Conservation (phyloP, 53 echinoderm and acorn worm genomes). For the Stichopus horrens region DNA sequence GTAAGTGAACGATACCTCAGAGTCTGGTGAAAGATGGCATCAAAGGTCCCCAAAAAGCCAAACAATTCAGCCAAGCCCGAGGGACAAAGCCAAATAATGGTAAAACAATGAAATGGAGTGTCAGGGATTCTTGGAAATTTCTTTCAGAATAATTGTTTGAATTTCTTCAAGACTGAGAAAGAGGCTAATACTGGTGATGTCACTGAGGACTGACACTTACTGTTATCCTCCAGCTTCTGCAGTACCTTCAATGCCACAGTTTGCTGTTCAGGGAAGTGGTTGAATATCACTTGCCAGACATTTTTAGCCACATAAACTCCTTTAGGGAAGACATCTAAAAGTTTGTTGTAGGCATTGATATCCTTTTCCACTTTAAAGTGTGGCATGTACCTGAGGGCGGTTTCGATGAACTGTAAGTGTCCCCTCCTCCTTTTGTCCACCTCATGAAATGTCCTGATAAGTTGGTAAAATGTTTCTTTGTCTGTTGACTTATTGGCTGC, state of each 20-base stretch:
- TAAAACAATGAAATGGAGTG: too few relatives aligned
- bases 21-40: too few relatives aligned
- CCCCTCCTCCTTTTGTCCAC: constrained; percentile 83
- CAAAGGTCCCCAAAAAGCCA: too few relatives aligned
- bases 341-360: constrained; percentile 79
- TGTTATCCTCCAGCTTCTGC: constrained; percentile 94
- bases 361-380: constrained; percentile 87
- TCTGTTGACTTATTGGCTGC: constrained; percentile 5
- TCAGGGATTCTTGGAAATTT: too few relatives aligned
- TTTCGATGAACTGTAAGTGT: constrained; percentile 91
- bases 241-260: constrained; percentile 79
- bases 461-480: constrained; percentile 42
- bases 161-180: too few relatives aligned
- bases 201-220: constrained; percentile 49
- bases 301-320: constrained; percentile 79
- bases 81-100: too few relatives aligned
- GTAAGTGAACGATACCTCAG: too few relatives aligned
- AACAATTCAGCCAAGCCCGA: too few relatives aligned
- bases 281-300: constrained; percentile 78
- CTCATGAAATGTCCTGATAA: constrained; percentile 66
- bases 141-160: too few relatives aligned
- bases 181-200: not conserved
- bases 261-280: constrained; percentile 91
- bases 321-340: constrained; percentile 86
- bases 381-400: constrained; percentile 83